A percentile compares a stretch with the other conserved stretches of the same genome.
Conservation (phyloP, 2,888 invertebrate species). For the Labia minor region DNA sequence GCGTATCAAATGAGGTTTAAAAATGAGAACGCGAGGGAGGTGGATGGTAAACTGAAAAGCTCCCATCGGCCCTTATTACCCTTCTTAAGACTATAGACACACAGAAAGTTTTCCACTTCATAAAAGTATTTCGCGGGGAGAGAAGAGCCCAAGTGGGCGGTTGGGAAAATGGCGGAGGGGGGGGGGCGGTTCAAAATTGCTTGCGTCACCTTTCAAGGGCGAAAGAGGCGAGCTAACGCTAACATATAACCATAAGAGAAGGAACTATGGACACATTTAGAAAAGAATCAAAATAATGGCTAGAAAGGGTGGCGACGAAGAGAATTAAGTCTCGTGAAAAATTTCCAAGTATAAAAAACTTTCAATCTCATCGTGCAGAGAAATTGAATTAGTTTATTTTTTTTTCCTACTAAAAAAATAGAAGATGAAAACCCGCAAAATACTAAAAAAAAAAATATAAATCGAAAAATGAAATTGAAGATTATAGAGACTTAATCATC, state of each 20-base stretch:
- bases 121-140: conserved; percentile 18
- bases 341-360: background rate
- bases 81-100: conserved; percentile 19
- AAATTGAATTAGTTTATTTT: no score
- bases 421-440: no score
- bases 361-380: no score
- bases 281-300: conserved; percentile 9
- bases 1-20: conserved; percentile 22
- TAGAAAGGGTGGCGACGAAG: background rate
- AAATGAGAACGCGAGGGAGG: conserved; percentile 17
- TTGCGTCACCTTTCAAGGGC: conserved; percentile 20
- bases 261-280: conserved; percentile 8
- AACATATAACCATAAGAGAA: conserved; percentile 1
- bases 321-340: background rate
- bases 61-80: conserved; percentile 16
- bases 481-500: no score
- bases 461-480: no score
- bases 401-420: no score
- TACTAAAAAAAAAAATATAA: no score
- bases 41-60: conserved; percentile 14
- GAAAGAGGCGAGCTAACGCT: background rate
- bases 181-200: conserved; percentile 20
- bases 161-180: background rate
- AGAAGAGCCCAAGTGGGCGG: conserved; percentile 16
- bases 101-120: conserved; percentile 23